Evolutionary conservation across 35 echinoderm and acorn worm genomes (phyloP).

Genomic region (Diadema setosum): DNA sequence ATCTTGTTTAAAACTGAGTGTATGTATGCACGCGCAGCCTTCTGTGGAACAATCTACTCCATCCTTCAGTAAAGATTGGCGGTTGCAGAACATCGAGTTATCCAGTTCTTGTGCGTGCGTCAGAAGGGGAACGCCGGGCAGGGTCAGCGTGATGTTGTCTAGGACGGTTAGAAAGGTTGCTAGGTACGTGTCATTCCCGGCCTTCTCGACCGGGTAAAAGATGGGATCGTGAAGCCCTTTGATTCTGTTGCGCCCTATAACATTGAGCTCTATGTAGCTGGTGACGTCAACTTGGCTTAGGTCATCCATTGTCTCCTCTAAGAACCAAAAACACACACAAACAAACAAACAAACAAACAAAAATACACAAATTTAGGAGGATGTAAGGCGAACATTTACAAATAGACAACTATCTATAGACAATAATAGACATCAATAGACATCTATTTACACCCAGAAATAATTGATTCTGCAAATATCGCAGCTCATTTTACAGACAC

Average conservation of each 20-base stretch:
- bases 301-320: not conserved
- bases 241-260: not conserved
- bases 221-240: not conserved
- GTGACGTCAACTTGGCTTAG: not conserved
- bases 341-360: too few relatives aligned
- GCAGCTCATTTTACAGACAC: too few relatives aligned
- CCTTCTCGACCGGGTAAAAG: not conserved
- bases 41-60: not conserved
- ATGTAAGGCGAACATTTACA: too few relatives aligned
- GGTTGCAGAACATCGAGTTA: not conserved
- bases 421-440: too few relatives aligned
- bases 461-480: too few relatives aligned
- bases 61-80: not conserved
- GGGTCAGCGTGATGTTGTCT: not conserved
- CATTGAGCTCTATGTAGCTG: not conserved
- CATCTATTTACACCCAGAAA: too few relatives aligned
- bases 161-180: not conserved
- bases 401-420: too few relatives aligned
- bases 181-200: not conserved
- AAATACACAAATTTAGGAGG: too few relatives aligned
- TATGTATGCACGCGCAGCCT: not conserved
- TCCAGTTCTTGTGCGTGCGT: not conserved
- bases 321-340: not conserved
- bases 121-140: not conserved
- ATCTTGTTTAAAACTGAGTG: not conserved